Evolutionary conservation across 2,113 vertebrate genomes (phyloP), one percentile per base, ranked within the genome.

Genomic region (Rhegmatorhina hoffmannsi): DNA sequence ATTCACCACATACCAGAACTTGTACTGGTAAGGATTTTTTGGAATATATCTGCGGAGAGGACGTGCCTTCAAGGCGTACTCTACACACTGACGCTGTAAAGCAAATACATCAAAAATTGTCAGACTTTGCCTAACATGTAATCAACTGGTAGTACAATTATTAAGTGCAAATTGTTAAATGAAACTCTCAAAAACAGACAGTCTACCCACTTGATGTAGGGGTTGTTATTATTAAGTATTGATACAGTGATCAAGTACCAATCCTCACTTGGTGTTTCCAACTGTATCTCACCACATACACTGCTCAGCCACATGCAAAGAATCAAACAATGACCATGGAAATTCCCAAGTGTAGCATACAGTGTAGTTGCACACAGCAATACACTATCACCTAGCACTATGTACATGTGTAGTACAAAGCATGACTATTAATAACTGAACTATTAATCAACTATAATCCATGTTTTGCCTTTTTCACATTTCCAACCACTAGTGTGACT

Each of bases 1-100:
- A 98, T 99, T 99, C 96, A 99, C 99, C 98, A 99, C 98, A 89
- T 99, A 99, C 99, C 99, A 99, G 98, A 99, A 99, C 98, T 99
- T 99, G 98, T 99, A 99, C 98, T 99, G 99, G 97, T 99, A 99
- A 12, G 99, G 99, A 94, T 99, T 99, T 98, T 99, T 99, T 66
- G 99, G 99, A 95, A 99, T 99, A 94, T 99, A 99, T 96, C 99
- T 98, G 86, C 99, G 98, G 95, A 99, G 97, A 13, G 99, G 99
- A 60, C 98, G 99, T 1, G 99, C 99, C 97, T 99, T 99, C 76
- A 99, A 97, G 44, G 99, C 99, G 6, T 99, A 99, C 97, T 99
- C 99, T 49, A 99, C 99, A 97, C 99, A 99, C 97, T 99, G 99
- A 70, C 99, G 98, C 99, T 99, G 98, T 49, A 97, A 96, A 79